These are phyloP conservation scores for Drosophila parthenogenetica DNA, from an alignment of 2,888 invertebrate genomes.

Conservation along the genomic window DNA sequence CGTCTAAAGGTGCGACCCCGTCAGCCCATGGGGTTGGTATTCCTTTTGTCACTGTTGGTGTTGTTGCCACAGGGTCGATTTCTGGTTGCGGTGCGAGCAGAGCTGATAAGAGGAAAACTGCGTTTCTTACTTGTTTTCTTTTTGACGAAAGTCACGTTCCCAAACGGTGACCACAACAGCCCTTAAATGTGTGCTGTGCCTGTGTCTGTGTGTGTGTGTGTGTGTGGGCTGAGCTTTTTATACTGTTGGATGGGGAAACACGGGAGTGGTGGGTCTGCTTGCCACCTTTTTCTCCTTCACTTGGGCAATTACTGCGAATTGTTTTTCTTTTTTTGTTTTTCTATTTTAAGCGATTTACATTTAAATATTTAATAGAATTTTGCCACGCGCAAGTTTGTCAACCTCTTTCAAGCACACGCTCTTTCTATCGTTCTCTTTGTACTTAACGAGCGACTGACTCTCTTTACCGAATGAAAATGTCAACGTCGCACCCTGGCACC, in stretches of 20 bases:
- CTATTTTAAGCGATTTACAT: slow-evolving; percentile 57
- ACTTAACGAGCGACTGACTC: neutral
- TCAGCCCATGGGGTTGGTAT: slow-evolving; percentile 60
- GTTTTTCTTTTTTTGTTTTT: slow-evolving; percentile 11
- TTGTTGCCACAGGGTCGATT: slow-evolving; percentile 48
- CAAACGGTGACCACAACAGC: slow-evolving; percentile 31
- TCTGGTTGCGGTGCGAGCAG: slow-evolving; percentile 27
- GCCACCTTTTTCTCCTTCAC: slow-evolving; percentile 7
- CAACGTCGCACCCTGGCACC: slow-evolving; percentile 46
- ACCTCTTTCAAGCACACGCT: slow-evolving; percentile 24
- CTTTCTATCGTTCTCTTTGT: slow-evolving; percentile 4
- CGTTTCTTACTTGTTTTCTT: slow-evolving; percentile 4
- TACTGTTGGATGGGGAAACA: neutral
- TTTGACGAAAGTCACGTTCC: slow-evolving; percentile 43
- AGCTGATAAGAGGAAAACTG: slow-evolving; percentile 36
- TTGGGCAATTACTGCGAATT: slow-evolving; percentile 48
- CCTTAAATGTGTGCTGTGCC: slow-evolving; percentile 8
- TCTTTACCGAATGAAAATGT: slow-evolving; percentile 46
- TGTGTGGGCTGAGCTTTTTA: neutral
- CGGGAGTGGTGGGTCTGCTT: neutral
- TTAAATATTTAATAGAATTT: slow-evolving; percentile 68
- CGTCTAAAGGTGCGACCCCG: slow-evolving; percentile 48
- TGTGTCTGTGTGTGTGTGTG: neutral
- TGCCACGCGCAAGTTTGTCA: slow-evolving; percentile 62
- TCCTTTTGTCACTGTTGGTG: neutral